Evolutionary conservation across 2,888 invertebrate species (phyloP).

Genomic region (Atrina japonica): DNA sequence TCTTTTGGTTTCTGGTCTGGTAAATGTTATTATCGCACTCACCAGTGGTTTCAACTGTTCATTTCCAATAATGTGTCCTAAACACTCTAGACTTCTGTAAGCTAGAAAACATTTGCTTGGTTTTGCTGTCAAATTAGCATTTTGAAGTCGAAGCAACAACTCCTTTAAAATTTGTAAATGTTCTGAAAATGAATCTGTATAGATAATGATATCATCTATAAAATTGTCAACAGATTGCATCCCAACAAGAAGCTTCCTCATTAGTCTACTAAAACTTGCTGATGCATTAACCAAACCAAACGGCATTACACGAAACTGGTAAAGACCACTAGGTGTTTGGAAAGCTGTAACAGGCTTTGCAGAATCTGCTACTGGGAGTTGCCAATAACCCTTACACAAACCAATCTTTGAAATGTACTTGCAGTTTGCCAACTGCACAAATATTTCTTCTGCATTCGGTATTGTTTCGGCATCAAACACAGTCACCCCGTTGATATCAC

Average conservation of each 20-base stretch:
- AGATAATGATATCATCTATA: slow-evolving; percentile 47
- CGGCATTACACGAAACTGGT: slow-evolving; percentile 42
- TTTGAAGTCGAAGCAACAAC: slow-evolving; percentile 34
- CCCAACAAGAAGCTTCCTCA: slow-evolving; percentile 44
- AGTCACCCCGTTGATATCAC: slow-evolving; percentile 49
- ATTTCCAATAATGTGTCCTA: no score
- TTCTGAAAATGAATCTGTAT: slow-evolving; percentile 42
- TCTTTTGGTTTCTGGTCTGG: no score
- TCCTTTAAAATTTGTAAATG: slow-evolving; percentile 39
- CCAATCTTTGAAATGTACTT: slow-evolving; percentile 51
- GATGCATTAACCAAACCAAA: slow-evolving; percentile 45
- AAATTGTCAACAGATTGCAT: slow-evolving; percentile 41
- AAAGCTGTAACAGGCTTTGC: slow-evolving; percentile 49
- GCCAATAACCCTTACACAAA: slow-evolving; percentile 57
- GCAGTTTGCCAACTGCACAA: slow-evolving; percentile 39
- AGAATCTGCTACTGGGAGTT: slow-evolving; percentile 38
- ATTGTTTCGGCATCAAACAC: slow-evolving; percentile 60
- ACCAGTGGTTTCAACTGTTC: no score
- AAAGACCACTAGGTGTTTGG: slow-evolving; percentile 41
- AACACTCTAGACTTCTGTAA: no score
- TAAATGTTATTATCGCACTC: no score
- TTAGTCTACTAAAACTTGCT: slow-evolving; percentile 43
- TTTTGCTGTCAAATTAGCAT: slow-evolving; percentile 40
- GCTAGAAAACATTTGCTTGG: no score
- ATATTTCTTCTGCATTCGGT: slow-evolving; percentile 51